phyloP scores from a whole-genome alignment of 2,797 vertebrate species.

The Phrynocephalus guinanensis region DNA sequence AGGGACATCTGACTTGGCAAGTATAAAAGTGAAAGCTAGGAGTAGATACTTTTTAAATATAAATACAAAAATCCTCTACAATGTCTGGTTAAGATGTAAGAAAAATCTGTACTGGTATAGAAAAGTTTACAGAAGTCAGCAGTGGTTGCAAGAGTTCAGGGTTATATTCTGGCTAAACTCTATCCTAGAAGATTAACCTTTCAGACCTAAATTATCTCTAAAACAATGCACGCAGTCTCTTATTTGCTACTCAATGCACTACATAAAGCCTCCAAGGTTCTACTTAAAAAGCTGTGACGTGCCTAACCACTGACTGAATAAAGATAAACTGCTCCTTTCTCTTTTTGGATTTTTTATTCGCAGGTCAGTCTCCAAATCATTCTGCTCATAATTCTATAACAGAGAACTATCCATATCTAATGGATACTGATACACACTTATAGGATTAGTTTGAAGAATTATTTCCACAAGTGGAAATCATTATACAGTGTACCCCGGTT shows the following conservation, averaged over 20 bases:
- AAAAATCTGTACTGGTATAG: not conserved
- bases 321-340: not conserved
- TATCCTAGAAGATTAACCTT: no score
- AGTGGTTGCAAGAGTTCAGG: not conserved
- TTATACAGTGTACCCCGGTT: not conserved
- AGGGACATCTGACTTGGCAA: slow-evolving; percentile 29
- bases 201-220: not conserved
- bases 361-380: not conserved
- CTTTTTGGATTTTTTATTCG: not conserved
- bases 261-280: no score
- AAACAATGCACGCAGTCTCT: not conserved
- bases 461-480: not conserved
- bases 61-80: no score
- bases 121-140: slow-evolving; percentile 15
- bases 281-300: not conserved
- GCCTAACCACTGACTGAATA: not conserved
- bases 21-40: not conserved
- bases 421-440: not conserved
- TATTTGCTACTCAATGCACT: not conserved
- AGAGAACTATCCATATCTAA: not conserved
- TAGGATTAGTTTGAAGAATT: not conserved
- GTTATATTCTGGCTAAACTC: not conserved
- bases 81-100: not conserved
- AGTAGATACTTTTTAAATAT: not conserved
- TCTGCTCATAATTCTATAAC: not conserved